Conservation (phyloP, 2,888 invertebrate species). For the Geotrupes spiniger region DNA sequence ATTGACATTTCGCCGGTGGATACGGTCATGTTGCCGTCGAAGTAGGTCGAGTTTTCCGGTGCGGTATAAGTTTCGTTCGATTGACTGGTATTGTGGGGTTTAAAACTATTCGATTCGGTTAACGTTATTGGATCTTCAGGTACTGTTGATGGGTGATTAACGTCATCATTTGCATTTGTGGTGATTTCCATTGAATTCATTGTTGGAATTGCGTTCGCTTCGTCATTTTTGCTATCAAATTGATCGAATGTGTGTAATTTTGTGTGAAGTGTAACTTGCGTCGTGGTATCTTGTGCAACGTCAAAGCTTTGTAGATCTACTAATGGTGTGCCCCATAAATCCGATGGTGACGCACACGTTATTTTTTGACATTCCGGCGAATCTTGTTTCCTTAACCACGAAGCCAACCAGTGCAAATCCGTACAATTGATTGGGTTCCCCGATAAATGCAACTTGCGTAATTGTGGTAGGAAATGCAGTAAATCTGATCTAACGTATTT, state of each 20-base stretch:
- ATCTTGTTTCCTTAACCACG: slow-evolving; percentile 62
- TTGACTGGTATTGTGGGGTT: too few relatives aligned
- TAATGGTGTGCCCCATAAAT: slow-evolving; percentile 44
- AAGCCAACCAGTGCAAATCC: slow-evolving; percentile 62
- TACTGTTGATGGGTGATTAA: too few relatives aligned
- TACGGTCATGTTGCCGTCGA: slow-evolving; percentile 27
- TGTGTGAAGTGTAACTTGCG: background rate
- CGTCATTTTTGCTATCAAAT: too few relatives aligned
- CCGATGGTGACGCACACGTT: slow-evolving; percentile 48
- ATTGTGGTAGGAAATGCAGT: slow-evolving; percentile 65
- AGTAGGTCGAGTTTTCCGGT: background rate
- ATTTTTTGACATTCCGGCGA: slow-evolving; percentile 46
- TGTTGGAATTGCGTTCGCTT: too few relatives aligned
- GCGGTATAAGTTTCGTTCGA: background rate
- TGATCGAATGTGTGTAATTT: too few relatives aligned
- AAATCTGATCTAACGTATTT: slow-evolving; percentile 66
- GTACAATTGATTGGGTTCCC: slow-evolving; percentile 73
- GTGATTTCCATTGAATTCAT: too few relatives aligned
- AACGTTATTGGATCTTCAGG: too few relatives aligned
- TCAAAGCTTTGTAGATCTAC: slow-evolving; percentile 42
- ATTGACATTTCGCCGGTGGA: slow-evolving; percentile 41
- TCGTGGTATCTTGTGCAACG: slow-evolving; percentile 3
- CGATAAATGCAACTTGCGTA: slow-evolving; percentile 63
- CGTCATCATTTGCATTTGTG: too few relatives aligned
- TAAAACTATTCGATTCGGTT: too few relatives aligned